A percentile compares a stretch with the other conserved stretches of the same genome.
phyloP scores from a whole-genome alignment of 1,140 invertebrate species.

The Papilio xuthus region DNA sequence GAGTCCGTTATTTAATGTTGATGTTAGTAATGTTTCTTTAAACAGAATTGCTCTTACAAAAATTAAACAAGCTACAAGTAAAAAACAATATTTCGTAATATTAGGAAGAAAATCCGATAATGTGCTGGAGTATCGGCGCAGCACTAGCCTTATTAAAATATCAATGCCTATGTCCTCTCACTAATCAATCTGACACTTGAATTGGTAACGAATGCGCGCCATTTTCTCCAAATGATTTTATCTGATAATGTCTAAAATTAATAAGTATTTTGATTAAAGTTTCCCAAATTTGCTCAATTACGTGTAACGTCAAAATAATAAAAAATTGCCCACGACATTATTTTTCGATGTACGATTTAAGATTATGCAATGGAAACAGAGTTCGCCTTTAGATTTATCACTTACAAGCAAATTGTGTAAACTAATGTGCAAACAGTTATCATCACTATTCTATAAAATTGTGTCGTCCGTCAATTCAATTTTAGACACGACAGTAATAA shows the following conservation, averaged over 20 bases:
- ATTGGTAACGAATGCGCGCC: too few relatives aligned
- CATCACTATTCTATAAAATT: background rate
- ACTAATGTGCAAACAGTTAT: constrained; percentile 31
- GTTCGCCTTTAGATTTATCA: constrained; percentile 19
- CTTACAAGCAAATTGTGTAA: constrained; percentile 25
- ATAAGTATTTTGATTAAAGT: too few relatives aligned
- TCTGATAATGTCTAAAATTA: too few relatives aligned
- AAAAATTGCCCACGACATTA: background rate
- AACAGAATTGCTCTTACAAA: too few relatives aligned
- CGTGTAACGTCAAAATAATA: background rate
- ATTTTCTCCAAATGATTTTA: too few relatives aligned
- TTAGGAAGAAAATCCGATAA: too few relatives aligned
- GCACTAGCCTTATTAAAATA: too few relatives aligned
- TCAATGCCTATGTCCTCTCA: too few relatives aligned
- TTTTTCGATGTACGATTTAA: background rate
- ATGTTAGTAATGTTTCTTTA: too few relatives aligned
- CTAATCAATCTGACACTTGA: too few relatives aligned
- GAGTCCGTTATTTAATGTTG: background rate
- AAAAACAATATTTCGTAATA: background rate
- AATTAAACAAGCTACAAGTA: too few relatives aligned
- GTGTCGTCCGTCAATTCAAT: background rate
- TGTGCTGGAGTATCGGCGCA: too few relatives aligned
- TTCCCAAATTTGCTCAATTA: background rate
- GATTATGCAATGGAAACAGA: constrained; percentile 21
- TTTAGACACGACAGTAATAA: background rate